Evolutionary conservation across 2,113 vertebrate genomes (phyloP).

Genomic region (Epinephelus moara): DNA sequence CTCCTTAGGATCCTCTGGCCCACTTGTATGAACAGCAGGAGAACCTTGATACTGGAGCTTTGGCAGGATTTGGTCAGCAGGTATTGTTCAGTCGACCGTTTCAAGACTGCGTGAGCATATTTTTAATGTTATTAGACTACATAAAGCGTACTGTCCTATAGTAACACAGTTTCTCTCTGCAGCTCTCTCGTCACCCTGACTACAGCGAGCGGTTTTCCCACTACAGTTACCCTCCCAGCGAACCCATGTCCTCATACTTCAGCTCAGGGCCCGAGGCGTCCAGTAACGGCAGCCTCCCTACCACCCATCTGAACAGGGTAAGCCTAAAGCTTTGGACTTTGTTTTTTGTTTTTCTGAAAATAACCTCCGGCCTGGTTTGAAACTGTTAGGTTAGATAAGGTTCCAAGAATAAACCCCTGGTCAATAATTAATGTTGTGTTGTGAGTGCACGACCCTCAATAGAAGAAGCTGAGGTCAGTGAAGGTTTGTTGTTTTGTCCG

Average conservation of each 20-base stretch:
- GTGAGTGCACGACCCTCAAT: not conserved
- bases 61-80: conserved; percentile 85
- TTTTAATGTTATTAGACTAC: not conserved
- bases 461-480: not conserved
- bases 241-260: conserved; percentile 85
- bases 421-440: conserved; percentile 38
- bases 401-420: conserved; percentile 19
- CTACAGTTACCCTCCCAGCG: conserved; percentile 82
- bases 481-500: conserved; percentile 37
- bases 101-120: not conserved
- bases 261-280: conserved; percentile 85
- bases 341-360: not conserved
- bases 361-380: conserved; percentile 8
- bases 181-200: conserved; percentile 70
- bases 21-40: conserved; percentile 86
- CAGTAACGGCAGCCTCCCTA: conserved; percentile 73
- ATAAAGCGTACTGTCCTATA: not conserved
- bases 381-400: conserved; percentile 8
- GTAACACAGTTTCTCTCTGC: conserved; percentile 21
- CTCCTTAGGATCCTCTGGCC: conserved; percentile 84
- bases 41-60: conserved; percentile 73
- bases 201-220: conserved; percentile 82
- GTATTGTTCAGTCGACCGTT: conserved; percentile 68
- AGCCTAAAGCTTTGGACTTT: conserved; percentile 13
- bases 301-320: conserved; percentile 90